A percentile compares a stretch with the other conserved stretches of the same genome.
Evolutionary conservation across 2,888 invertebrate species (phyloP).

Genomic region (Standfussiana lucernea): DNA sequence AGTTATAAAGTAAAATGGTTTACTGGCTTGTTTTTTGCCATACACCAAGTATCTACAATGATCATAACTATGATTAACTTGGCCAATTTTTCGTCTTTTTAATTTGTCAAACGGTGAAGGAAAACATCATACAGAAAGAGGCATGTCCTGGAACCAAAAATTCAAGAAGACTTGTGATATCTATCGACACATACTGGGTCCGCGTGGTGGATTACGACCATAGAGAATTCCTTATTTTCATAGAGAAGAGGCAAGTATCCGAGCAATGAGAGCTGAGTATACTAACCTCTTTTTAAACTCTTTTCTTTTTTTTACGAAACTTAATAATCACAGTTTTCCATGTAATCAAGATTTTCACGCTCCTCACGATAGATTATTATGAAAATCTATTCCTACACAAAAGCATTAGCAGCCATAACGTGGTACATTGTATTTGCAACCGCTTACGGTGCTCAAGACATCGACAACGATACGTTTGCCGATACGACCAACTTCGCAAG

Average conservation of each 20-base stretch:
- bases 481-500: constrained; percentile 80
- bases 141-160: no score
- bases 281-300: background rate
- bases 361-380: background rate
- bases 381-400: constrained; percentile 17
- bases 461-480: constrained; percentile 75
- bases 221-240: background rate
- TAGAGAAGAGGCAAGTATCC: background rate
- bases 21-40: background rate
- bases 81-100: background rate
- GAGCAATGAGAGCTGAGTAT: background rate
- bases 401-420: constrained; percentile 41
- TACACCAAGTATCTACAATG: background rate
- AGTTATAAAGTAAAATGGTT: background rate
- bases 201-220: background rate
- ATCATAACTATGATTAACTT: background rate
- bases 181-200: background rate
- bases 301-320: background rate
- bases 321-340: background rate
- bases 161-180: background rate
- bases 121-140: background rate
- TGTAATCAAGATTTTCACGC: background rate
- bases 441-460: constrained; percentile 69
- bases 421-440: constrained; percentile 60
- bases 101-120: background rate